Evolutionary conservation across 2,113 vertebrate genomes (phyloP).

Genomic region (Penelope pileata): DNA sequence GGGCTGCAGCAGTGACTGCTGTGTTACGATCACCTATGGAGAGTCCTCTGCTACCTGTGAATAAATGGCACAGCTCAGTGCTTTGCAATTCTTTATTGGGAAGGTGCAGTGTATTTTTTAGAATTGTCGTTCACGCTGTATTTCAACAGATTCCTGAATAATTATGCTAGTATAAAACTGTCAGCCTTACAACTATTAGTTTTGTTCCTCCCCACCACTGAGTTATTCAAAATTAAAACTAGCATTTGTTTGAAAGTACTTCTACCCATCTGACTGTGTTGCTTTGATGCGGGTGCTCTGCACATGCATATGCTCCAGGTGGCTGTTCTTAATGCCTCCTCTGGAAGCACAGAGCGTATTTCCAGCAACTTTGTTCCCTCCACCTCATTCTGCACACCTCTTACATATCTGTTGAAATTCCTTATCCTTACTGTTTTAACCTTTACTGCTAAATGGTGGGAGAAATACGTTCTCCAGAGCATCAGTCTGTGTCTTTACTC

Average conservation of each 20-base stretch:
- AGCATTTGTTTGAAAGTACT: not conserved
- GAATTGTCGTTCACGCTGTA: not conserved
- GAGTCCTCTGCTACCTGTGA: not conserved
- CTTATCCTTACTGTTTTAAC: not conserved
- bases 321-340: not conserved
- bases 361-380: not conserved
- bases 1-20: not conserved
- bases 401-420: not conserved
- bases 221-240: not conserved
- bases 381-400: not conserved
- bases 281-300: rapidly evolving
- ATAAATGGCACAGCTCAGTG: not conserved
- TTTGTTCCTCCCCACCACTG: rapidly evolving
- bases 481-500: not conserved
- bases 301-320: no score
- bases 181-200: not conserved
- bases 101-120: not conserved
- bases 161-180: not conserved
- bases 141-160: not conserved
- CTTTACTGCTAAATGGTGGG: not conserved
- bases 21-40: rapidly evolving
- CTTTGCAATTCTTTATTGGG: not conserved
- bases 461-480: not conserved
- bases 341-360: not conserved
- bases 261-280: not conserved